Conservation (phyloP, 2,888 invertebrate genomes). For the Cheilosia soror region DNA sequence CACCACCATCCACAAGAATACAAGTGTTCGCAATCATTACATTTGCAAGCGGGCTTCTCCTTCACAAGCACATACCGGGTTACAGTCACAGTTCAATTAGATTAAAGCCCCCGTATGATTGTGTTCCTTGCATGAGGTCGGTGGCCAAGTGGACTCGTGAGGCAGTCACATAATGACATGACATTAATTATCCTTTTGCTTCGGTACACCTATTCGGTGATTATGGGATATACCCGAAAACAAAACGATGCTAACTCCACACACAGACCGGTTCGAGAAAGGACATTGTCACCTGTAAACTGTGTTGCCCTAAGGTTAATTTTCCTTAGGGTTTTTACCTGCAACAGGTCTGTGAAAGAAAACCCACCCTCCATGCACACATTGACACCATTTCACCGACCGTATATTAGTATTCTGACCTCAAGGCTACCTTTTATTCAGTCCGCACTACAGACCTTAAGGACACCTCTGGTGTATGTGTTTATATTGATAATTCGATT, state of each 20-base stretch:
- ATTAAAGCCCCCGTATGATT: slow-evolving; percentile 37
- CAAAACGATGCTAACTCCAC: neutral
- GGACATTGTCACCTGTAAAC: neutral
- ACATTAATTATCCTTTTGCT: slow-evolving; percentile 56
- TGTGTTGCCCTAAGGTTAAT: neutral
- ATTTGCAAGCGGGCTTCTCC: slow-evolving; percentile 3
- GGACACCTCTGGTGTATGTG: slow-evolving; percentile 12
- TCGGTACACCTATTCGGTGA: slow-evolving; percentile 34
- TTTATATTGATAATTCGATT: slow-evolving; percentile 67
- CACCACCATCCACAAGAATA: neutral
- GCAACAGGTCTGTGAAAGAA: slow-evolving; percentile 36
- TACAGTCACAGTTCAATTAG: slow-evolving; percentile 54
- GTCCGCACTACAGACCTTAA: slow-evolving; percentile 16
- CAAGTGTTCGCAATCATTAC: slow-evolving; percentile 5
- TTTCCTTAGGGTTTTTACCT: slow-evolving; percentile 15
- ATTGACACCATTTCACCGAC: slow-evolving; percentile 21
- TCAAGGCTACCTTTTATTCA: slow-evolving; percentile 6
- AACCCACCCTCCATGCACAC: neutral
- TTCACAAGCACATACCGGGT: neutral
- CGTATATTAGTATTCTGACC: slow-evolving; percentile 27
- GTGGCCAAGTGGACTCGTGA: slow-evolving; percentile 51
- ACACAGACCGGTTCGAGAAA: neutral
- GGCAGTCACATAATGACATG: slow-evolving; percentile 43
- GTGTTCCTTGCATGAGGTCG: slow-evolving; percentile 1
- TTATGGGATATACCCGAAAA: slow-evolving; percentile 28